Evolutionary conservation across 2,888 invertebrate genomes (phyloP).

Genomic region (Herminia tarsipennalis): DNA sequence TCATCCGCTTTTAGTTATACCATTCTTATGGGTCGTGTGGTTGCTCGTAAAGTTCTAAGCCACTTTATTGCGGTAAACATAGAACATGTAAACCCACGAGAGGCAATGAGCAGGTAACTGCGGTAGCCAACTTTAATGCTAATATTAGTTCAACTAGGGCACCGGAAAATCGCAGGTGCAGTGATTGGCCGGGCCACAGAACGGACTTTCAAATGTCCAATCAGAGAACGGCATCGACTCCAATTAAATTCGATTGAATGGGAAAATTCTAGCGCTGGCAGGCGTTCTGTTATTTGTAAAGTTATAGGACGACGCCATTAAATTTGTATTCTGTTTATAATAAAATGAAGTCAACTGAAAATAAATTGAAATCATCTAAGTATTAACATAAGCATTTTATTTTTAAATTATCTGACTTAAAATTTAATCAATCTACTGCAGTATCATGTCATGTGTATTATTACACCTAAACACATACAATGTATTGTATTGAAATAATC

Average conservation of each 20-base stretch:
- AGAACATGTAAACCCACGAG: slow-evolving; percentile 34
- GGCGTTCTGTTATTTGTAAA: slow-evolving; percentile 34
- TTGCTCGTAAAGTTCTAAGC: slow-evolving; percentile 28
- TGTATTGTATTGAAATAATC: no score
- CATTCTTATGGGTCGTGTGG: slow-evolving; percentile 33
- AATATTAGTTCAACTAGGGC: slow-evolving; percentile 36
- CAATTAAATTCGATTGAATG: slow-evolving; percentile 42
- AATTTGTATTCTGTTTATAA: slow-evolving; percentile 23
- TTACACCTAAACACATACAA: no score
- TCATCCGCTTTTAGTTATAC: slow-evolving; percentile 39
- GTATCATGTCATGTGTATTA: no score
- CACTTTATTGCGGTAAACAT: slow-evolving; percentile 38
- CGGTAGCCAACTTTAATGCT: slow-evolving; percentile 37
- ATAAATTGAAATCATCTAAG: background rate
- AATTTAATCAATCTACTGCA: no score
- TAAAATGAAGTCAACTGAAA: slow-evolving; percentile 12
- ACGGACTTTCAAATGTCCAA: slow-evolving; percentile 36
- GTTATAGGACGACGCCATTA: slow-evolving; percentile 31
- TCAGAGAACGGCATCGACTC: slow-evolving; percentile 29
- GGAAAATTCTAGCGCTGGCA: slow-evolving; percentile 35
- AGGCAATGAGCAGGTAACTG: slow-evolving; percentile 38
- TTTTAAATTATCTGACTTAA: no score
- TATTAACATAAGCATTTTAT: no score
- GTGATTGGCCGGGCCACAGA: slow-evolving; percentile 35
- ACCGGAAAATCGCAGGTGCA: slow-evolving; percentile 30